Conservation (phyloP, 2,113 vertebrate genomes). For the Chroicocephalus ridibundus region DNA sequence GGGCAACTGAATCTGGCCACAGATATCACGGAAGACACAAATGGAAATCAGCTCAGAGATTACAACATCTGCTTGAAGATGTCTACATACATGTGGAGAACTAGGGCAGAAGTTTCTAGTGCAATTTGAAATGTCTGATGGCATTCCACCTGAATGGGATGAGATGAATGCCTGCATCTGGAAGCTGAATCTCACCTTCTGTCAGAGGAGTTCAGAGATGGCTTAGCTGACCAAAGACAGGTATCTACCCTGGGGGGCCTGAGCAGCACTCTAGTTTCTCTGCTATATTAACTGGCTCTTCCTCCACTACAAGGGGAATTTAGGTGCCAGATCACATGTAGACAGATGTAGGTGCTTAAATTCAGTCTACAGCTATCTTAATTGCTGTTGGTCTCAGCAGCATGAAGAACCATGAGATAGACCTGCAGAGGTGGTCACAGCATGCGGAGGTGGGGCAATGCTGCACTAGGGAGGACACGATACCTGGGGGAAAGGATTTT, state of each 20-base stretch:
- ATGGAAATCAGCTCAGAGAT: background rate
- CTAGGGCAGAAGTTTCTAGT: background rate
- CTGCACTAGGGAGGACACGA: background rate
- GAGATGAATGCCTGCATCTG: background rate
- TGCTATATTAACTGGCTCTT: background rate
- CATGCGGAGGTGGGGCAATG: background rate
- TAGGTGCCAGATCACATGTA: background rate
- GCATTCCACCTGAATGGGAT: background rate
- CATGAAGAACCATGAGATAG: background rate
- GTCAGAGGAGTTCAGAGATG: background rate
- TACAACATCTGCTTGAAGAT: background rate
- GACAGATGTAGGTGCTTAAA: background rate
- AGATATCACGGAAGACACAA: accelerated
- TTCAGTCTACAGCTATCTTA: background rate
- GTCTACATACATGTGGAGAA: background rate
- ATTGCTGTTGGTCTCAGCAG: background rate
- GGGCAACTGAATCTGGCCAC: background rate
- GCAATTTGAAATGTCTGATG: background rate
- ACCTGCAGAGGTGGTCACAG: background rate
- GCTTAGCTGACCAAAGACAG: background rate
- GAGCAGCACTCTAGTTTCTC: background rate
- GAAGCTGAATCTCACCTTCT: background rate
- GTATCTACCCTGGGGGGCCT: background rate
- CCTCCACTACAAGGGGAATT: background rate
- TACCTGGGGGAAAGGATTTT: background rate